phyloP scores from a whole-genome alignment of 2,888 invertebrate species.

The Sphinx pinastri region DNA sequence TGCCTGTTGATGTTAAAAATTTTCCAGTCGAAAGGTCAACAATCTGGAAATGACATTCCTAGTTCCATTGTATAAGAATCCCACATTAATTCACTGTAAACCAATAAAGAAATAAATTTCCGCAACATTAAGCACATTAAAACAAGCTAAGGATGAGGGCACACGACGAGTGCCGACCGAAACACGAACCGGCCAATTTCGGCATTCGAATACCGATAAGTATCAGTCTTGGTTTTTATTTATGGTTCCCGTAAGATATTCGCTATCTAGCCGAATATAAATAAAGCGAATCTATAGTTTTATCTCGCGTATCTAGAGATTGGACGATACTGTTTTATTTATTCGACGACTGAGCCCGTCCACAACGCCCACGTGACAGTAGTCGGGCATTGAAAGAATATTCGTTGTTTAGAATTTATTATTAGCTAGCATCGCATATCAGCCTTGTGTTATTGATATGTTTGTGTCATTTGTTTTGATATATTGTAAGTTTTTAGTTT shows the following conservation, averaged over 20 bases:
- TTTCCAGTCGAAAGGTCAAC: not conserved
- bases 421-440: not conserved
- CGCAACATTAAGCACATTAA: conserved; percentile 35
- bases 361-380: conserved; percentile 46
- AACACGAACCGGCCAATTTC: conserved; percentile 51
- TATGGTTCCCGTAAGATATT: conserved; percentile 60
- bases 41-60: too few relatives aligned
- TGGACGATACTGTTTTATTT: conserved; percentile 57
- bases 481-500: not conserved
- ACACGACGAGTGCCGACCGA: conserved; percentile 44
- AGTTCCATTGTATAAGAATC: not conserved
- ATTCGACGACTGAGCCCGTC: conserved; percentile 46
- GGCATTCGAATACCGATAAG: conserved; percentile 51
- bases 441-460: not conserved
- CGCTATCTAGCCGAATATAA: conserved; percentile 63
- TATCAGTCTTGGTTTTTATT: conserved; percentile 69
- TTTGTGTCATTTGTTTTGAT: not conserved
- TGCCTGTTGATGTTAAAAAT: conserved; percentile 5
- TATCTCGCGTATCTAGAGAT: conserved; percentile 61
- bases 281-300: conserved; percentile 61
- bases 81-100: not conserved
- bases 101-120: conserved; percentile 31
- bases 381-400: conserved; percentile 28
- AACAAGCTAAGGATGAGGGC: conserved; percentile 45
- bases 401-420: conserved; percentile 14